Evolutionary conservation across 2,888 invertebrate genomes (phyloP), one percentile per base, ranked within the genome.

Genomic region (Callyntrura sp.): DNA sequence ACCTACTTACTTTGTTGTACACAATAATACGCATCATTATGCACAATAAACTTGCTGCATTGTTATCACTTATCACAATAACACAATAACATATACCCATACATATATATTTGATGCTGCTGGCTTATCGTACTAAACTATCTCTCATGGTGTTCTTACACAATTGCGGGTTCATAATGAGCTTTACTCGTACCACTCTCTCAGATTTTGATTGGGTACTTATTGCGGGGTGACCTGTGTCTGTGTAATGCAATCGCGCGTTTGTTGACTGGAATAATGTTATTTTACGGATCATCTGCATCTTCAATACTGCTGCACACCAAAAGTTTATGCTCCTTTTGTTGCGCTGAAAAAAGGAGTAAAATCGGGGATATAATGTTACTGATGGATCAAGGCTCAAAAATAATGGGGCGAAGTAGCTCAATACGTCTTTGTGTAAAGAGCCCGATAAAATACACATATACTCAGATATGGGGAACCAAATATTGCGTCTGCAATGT

Each of bases 331-430:
- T n/a, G n/a, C n/a, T 85, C 35, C 78, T 23, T 62, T 78, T 85
- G 48, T 85, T 85, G 43, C 20, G 20, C 73, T 85, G 62, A 55
- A 78, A 60, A 28, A 25, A 55, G 25, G 14, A 43, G 28, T 62
- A n/a, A 76, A 79, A 78, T 55, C 79, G 25, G 57, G 79, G 17
- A 78, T 79, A 87, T 81, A 76, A 51, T 68, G 6, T 51, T 83
- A 81, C 81, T 87, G 87, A 81, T 81, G 87, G 81, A 81, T 55
- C 79, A 81, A 87, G 87, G 87, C 70, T 87, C 87, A 87, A 81
- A 81, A 81, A 79, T 87, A 87, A 78, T 76, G 57, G 48, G 48
- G 48, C 5, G 11, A 57, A 70, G 73, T 73, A 25, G 57, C 45
- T 8, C 45, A 57, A 57, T 17, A 65, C 57, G 17, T 17, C 17